These are phyloP conservation scores for Pristionchus arcanus DNA, from an alignment of 2,888 invertebrate genomes.

Conservation along the genomic window DNA sequence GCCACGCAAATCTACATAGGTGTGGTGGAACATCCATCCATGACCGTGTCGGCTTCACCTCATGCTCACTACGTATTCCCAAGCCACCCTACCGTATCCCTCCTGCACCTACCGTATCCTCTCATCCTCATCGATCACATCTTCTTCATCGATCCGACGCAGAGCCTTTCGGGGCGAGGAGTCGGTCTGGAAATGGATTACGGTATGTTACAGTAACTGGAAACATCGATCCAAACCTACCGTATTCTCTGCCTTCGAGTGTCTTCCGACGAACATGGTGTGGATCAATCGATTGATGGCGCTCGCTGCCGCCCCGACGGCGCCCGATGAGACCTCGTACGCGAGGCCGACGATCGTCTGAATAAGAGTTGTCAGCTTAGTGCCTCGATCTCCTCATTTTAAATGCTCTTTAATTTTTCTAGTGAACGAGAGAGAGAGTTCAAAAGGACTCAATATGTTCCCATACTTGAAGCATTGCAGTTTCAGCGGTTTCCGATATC, in stretches of 20 bases:
- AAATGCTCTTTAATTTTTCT: too few species aligned
- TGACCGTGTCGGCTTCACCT: too few species aligned
- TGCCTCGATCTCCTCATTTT: too few species aligned
- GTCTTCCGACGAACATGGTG: conserved; percentile 1
- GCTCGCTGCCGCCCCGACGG: conserved; percentile 94
- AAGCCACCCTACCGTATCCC: background rate
- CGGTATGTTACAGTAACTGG: background rate
- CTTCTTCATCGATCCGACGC: background rate
- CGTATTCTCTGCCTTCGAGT: conserved; percentile 20
- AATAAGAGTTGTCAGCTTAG: too few species aligned
- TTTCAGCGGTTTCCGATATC: too few species aligned
- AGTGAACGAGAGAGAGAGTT: too few species aligned
- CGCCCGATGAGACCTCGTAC: conserved; percentile 89
- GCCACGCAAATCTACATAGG: too few species aligned
- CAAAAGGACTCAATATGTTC: too few species aligned
- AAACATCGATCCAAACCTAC: background rate
- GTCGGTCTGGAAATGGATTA: background rate
- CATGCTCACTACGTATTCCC: too few species aligned
- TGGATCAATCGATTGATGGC: conserved; percentile 78
- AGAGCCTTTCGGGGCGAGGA: background rate
- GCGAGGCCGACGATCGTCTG: conserved; percentile 62
- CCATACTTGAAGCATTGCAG: too few species aligned
- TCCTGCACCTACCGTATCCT: background rate
- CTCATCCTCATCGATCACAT: conserved; percentile 12
- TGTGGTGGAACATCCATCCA: too few species aligned